phyloP scores from a whole-genome alignment of 2,797 vertebrate genomes.

The Bradypodion pumilum region DNA sequence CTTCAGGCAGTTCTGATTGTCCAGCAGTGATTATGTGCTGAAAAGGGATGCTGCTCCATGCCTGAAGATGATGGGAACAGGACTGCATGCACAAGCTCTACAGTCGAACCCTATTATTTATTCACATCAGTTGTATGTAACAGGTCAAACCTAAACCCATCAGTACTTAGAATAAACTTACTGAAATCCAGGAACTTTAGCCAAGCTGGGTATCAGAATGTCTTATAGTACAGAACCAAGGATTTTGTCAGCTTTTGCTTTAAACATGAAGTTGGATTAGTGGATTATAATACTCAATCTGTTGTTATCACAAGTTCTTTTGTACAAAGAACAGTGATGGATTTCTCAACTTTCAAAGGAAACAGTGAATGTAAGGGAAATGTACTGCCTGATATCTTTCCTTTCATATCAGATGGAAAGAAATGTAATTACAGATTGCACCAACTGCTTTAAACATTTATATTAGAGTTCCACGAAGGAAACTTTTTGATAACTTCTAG shows the following conservation, averaged over 20 bases:
- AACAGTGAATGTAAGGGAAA: constrained; percentile 13
- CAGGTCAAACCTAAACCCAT: neutral
- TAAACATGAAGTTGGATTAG: constrained; percentile 1
- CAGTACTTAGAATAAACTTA: neutral
- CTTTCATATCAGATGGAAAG: neutral
- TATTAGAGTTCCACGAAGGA: neutral
- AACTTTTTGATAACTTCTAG: neutral
- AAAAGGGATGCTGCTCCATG: neutral
- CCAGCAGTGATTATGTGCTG: neutral
- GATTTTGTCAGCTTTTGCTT: neutral
- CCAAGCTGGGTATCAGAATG: neutral
- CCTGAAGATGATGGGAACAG: neutral
- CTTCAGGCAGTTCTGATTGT: neutral
- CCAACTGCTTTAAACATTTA: neutral
- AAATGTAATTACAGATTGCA: neutral
- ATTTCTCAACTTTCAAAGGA: neutral
- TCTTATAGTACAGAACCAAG: neutral
- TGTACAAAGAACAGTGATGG: neutral
- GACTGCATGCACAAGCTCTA: neutral
- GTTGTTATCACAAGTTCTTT: neutral
- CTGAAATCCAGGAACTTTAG: neutral
- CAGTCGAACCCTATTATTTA: neutral
- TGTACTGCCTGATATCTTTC: neutral
- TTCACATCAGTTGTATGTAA: neutral
- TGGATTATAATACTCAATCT: neutral